Conservation (phyloP, 2,797 vertebrate genomes). For the Adrianichthys oophorus region DNA sequence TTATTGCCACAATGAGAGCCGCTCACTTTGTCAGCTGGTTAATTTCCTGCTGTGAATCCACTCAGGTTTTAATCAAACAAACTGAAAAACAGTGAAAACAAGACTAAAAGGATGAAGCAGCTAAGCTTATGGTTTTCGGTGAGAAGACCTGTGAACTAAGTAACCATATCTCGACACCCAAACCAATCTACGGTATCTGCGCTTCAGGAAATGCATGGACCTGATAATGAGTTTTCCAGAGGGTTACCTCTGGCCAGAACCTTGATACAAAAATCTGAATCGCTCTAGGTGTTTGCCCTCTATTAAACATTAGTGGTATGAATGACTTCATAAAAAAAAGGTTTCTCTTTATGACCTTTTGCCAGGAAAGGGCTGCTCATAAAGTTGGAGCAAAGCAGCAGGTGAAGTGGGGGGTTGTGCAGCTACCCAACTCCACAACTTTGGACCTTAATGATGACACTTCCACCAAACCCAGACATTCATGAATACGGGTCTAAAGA, state of each 20-base stretch:
- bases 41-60: constrained; percentile 48
- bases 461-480: too few species aligned
- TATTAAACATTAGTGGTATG: constrained; percentile 26
- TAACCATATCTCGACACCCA: constrained; percentile 15
- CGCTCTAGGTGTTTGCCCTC: constrained; percentile 14
- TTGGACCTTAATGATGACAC: too few species aligned
- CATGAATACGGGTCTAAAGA: too few species aligned
- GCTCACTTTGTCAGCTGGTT: constrained; percentile 19
- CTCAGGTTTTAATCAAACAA: constrained; percentile 42
- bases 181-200: constrained; percentile 16
- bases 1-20: constrained; percentile 44
- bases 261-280: constrained; percentile 6
- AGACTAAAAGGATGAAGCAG: not conserved
- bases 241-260: constrained; percentile 3
- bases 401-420: too few species aligned
- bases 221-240: constrained; percentile 1
- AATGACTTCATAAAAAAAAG: constrained; percentile 17
- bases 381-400: constrained; percentile 16
- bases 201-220: not conserved
- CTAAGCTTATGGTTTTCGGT: constrained; percentile 34
- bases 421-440: too few species aligned
- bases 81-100: constrained; percentile 22
- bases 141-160: constrained; percentile 34
- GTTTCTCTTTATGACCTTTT: constrained; percentile 45
- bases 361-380: constrained; percentile 39